Percentiles rank a stretch among this genome's conserved stretches.
These are phyloP conservation scores for Tribolium madens DNA, from an alignment of 1,140 invertebrate species.

Conservation along the genomic window DNA sequence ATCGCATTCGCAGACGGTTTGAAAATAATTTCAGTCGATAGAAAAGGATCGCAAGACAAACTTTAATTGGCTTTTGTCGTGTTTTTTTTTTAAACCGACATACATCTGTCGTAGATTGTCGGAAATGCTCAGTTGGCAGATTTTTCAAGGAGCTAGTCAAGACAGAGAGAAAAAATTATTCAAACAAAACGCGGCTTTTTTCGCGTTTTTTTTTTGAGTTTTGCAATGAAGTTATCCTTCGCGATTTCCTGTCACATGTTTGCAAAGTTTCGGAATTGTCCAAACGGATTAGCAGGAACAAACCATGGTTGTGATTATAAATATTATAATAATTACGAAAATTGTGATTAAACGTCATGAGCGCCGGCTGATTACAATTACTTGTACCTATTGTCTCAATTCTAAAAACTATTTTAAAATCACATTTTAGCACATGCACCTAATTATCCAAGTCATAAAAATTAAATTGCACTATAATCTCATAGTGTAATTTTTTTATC, in stretches of 20 bases:
- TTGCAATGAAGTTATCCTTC: constrained; percentile 10
- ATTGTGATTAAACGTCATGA: neutral
- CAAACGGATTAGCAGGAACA: neutral
- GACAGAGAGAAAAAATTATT: neutral
- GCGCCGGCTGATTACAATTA: neutral
- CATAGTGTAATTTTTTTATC: neutral
- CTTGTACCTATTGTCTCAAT: neutral
- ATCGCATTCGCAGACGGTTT: constrained; percentile 47
- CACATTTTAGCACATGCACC: neutral
- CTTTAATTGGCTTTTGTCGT: constrained; percentile 29
- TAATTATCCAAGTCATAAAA: neutral
- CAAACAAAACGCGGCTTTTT: neutral
- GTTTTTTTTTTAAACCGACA: neutral
- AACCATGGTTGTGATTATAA: neutral
- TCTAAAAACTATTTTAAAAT: neutral
- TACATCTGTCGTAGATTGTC: constrained; percentile 1
- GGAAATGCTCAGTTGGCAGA: constrained; percentile 17
- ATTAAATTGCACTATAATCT: neutral
- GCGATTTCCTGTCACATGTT: constrained; percentile 25
- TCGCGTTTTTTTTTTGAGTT: neutral
- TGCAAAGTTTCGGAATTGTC: neutral
- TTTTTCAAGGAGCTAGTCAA: neutral
- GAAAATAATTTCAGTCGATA: constrained; percentile 35
- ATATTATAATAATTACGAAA: neutral
- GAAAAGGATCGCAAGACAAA: neutral